Evolutionary conservation across 2,888 invertebrate genomes (phyloP).

Genomic region (Aromia moschata): DNA sequence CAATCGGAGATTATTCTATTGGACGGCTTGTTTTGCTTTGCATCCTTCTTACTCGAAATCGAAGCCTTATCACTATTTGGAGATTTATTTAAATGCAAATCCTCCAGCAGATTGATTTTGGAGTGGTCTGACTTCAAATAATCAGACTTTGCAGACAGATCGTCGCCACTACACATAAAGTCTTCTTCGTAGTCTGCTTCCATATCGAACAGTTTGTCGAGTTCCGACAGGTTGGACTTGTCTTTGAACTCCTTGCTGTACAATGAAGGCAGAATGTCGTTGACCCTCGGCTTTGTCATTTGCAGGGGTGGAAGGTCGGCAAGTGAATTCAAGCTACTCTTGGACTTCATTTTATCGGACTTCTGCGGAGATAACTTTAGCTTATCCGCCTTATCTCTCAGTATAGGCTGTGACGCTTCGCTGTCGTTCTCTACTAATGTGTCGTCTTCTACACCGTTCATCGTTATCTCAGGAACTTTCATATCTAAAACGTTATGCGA

Average conservation of each 20-base stretch:
- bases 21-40: slow-evolving; percentile 22
- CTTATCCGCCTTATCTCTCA: slow-evolving; percentile 43
- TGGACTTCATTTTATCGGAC: slow-evolving; percentile 52
- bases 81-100: slow-evolving; percentile 25
- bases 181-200: slow-evolving; percentile 60
- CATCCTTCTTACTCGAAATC: slow-evolving; percentile 25
- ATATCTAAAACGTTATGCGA: slow-evolving; percentile 13
- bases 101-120: slow-evolving; percentile 32
- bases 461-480: slow-evolving; percentile 28
- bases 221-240: slow-evolving; percentile 52
- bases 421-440: slow-evolving; percentile 22
- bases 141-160: slow-evolving; percentile 40
- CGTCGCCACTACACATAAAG: slow-evolving; percentile 53
- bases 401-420: slow-evolving; percentile 1
- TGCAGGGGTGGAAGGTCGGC: slow-evolving; percentile 57
- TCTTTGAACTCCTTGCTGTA: slow-evolving; percentile 59
- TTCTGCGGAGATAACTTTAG: slow-evolving; percentile 49
- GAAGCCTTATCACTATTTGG: slow-evolving; percentile 17
- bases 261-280: slow-evolving; percentile 57
- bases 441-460: slow-evolving; percentile 27
- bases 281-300: slow-evolving; percentile 52
- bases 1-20: slow-evolving; percentile 25
- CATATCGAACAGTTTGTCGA: slow-evolving; percentile 56
- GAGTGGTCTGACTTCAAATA: slow-evolving; percentile 22
- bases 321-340: slow-evolving; percentile 52